Evolutionary conservation across 2,888 invertebrate species (phyloP), one percentile per base, ranked within the genome.

Genomic region (Dastarcus helophoroides): DNA sequence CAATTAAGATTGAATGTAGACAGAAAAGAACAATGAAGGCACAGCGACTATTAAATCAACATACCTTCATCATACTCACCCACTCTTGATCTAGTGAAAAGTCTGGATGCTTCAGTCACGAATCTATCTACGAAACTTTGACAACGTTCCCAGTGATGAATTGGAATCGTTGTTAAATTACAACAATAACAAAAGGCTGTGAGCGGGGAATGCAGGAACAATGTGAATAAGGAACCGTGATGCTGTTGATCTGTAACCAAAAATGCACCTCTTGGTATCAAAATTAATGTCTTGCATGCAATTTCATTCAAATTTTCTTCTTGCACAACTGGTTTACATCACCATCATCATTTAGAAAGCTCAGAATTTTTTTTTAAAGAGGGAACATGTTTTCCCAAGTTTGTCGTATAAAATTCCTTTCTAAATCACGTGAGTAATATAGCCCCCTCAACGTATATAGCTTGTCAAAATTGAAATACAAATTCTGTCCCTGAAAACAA

Each of bases 171-270:
- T 46, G 77, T 76, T 39, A 94, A 76, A 60, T 89, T 88, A 60
- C 90, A 89, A 53, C 88, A 79, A 61, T 83, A 81, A 66, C 91
- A 91, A 56, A 94, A 79, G 40, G 88, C 90, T 51, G 86, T 83
- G 54, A 94, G 68, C 24, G 95, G 94, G 53, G 86, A 84, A 65
- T 94, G 91, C 47, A 95, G 77, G 70, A 95, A 95, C 57, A 94
- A 68, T 14, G 94, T 94, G 65, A 95, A 91, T 45, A 95, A 68
- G 53, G 84, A 90, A 37, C 94, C 95, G 53, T 88, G 81, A 69
- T 79, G 79, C 53, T 79, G 79, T 48, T 79, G 76, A 63, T 84
- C 86, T 70, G 70, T 57, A 66, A 51, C 29, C 29, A 35, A 38
- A 33, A 39, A 36, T n/a, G n/a, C n/a, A n/a, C n/a, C n/a, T n/a